Percentiles rank a stretch among this genome's conserved stretches.
These are phyloP conservation scores for Drosophila erecta DNA, from an alignment of 1,140 invertebrate species.

Conservation along the genomic window DNA sequence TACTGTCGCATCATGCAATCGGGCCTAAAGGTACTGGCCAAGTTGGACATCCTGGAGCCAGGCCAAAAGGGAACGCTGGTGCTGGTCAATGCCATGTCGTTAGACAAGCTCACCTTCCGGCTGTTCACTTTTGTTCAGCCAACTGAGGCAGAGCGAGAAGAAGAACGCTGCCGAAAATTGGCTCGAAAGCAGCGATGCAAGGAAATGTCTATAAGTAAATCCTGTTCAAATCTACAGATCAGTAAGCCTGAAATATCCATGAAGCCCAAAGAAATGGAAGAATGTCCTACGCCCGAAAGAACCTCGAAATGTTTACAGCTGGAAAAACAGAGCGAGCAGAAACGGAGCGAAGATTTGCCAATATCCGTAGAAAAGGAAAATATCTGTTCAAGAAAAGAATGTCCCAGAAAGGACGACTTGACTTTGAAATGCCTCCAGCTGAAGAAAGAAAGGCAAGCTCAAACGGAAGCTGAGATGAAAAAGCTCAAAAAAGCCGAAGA, in stretches of 20 bases:
- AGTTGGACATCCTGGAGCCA: conserved; percentile 32
- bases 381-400: background rate
- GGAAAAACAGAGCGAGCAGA: background rate
- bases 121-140: conserved; percentile 23
- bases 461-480: background rate
- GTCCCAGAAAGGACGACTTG: background rate
- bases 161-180: conserved; percentile 9
- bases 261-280: background rate
- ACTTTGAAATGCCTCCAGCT: background rate
- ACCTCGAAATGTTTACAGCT: background rate
- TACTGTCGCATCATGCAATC: conserved; percentile 30
- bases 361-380: background rate
- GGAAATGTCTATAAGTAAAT: background rate
- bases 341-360: too few relatives aligned
- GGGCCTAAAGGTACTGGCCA: conserved; percentile 28
- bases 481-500: background rate
- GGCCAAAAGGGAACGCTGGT: conserved; percentile 25
- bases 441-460: background rate
- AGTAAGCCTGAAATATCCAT: too few relatives aligned
- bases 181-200: conserved; percentile 12
- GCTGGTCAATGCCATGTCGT: conserved; percentile 51
- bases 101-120: conserved; percentile 45
- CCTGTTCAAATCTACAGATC: conserved; percentile 1
- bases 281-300: too few relatives aligned
- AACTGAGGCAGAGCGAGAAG: conserved; percentile 4